A percentile compares a stretch with the other conserved stretches of the same genome.
Evolutionary conservation across 2,888 invertebrate genomes (phyloP).

Genomic region (Zeuzera pyrina): DNA sequence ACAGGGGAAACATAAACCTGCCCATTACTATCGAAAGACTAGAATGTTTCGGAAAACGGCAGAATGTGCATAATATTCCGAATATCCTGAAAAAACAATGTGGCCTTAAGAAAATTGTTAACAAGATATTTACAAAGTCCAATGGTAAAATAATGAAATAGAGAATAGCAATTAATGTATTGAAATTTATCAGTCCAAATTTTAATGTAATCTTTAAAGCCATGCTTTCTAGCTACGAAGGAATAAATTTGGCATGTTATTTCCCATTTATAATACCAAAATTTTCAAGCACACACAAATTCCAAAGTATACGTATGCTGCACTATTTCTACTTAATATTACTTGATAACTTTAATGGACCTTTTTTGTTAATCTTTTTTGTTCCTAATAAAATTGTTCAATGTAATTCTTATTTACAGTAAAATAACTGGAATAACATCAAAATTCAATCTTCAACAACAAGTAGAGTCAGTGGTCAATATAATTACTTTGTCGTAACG

Average conservation of each 20-base stretch:
- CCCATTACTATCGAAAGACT: slow-evolving; percentile 58
- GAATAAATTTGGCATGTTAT: slow-evolving; percentile 53
- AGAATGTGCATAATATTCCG: slow-evolving; percentile 19
- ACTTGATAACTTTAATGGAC: slow-evolving; percentile 64
- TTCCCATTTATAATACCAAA: slow-evolving; percentile 29
- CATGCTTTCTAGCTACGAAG: slow-evolving; percentile 45
- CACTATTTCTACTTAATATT: slow-evolving; percentile 47
- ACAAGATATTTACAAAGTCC: slow-evolving; percentile 58
- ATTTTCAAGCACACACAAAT: slow-evolving; percentile 37
- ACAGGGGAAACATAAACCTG: slow-evolving; percentile 32
- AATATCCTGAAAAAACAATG: slow-evolving; percentile 22
- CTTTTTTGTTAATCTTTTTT: slow-evolving; percentile 47
- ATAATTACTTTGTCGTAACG: no score
- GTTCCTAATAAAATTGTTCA: slow-evolving; percentile 56
- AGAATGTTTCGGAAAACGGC: slow-evolving; percentile 49
- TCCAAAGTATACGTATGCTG: slow-evolving; percentile 44
- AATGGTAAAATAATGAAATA: slow-evolving; percentile 36
- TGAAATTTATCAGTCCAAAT: neutral
- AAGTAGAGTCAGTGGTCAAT: no score
- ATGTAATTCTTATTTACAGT: slow-evolving; percentile 43
- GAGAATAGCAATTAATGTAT: neutral
- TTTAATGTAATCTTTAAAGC: slow-evolving; percentile 38
- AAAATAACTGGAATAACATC: slow-evolving; percentile 34
- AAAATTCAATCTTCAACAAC: no score
- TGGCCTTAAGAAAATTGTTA: slow-evolving; percentile 43